A percentile compares a stretch with the other conserved stretches of the same genome.
phyloP scores from a whole-genome alignment of 2,113 vertebrate species.

The Mola mola region DNA sequence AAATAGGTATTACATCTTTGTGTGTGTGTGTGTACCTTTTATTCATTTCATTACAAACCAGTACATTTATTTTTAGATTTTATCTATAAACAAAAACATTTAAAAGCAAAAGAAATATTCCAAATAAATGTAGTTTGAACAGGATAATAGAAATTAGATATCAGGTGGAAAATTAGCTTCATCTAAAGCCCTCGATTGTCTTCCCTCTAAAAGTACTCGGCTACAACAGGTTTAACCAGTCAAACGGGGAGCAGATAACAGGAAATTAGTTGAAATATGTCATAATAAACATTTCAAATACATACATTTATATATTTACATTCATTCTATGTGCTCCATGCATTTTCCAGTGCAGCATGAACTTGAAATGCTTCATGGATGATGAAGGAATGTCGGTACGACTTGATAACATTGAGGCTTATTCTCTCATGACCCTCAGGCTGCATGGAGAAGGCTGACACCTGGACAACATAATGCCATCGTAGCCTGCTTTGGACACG shows the following conservation, averaged over 20 bases:
- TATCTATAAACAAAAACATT: conserved; percentile 3
- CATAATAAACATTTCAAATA: not conserved
- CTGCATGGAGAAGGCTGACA: not conserved
- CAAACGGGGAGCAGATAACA: conserved; percentile 9
- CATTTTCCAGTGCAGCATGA: conserved; percentile 21
- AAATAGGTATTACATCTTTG: not conserved
- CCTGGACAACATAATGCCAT: not conserved
- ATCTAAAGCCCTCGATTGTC: not conserved
- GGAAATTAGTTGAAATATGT: conserved; percentile 1
- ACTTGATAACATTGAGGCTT: conserved; percentile 12
- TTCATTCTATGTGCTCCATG: conserved; percentile 17
- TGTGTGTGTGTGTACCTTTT: conserved; percentile 19
- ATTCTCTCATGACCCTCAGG: not conserved
- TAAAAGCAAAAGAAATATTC: not conserved
- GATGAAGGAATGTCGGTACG: conserved; percentile 23
- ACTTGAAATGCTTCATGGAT: conserved; percentile 21
- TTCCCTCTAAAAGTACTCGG: conserved; percentile 2
- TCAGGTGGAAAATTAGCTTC: no score
- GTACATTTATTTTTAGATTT: conserved; percentile 13
- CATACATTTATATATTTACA: conserved; percentile 21
- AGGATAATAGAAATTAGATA: conserved; percentile 6
- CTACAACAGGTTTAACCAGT: not conserved
- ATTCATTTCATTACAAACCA: conserved; percentile 12
- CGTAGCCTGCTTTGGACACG: not conserved
- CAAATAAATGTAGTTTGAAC: conserved; percentile 2